Evolutionary conservation across 2,797 vertebrate genomes (phyloP), one percentile per base, ranked within the genome.

Genomic region (Ptychobarbus kaznakovi): DNA sequence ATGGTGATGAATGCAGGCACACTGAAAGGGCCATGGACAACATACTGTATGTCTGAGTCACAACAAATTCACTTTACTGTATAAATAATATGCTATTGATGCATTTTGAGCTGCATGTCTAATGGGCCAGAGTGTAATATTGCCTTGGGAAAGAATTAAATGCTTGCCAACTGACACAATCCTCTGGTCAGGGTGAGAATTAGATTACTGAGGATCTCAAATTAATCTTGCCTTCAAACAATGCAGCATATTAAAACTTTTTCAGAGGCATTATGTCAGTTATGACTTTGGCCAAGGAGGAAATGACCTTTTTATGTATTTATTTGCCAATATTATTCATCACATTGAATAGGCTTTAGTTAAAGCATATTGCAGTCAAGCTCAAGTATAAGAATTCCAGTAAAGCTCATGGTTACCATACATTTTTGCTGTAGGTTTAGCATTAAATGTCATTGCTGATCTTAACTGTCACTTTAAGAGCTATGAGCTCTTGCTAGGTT

Each of bases 1-100:
- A 78, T 84, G 69, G 63, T 86, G 78, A 87, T 86, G 73, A 73
- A 84, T 80, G 51, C 70, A 81, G 77, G 75, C 74, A 32, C 4
- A 63, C n/a, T 69, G 38, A 69, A 89, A 80, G 61, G 12, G 25
- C 32, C 18, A 68, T 38, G 28, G 53, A 82, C 38, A 80, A 87
- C 61, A 69, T 63, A 63, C 32, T 66, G 42, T 74, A 68, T 20
- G 18, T 72, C 58, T 46, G 20, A 40, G n/a, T n/a, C 56, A 75
- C 61, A 46, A 42, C 18, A 49, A 56, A 25, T 32, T 44, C 58
- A 73, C 51, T 81, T 61, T 73, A 77, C 70, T 66, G 20, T 40
- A 81, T 49, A 46, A 77, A 78, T 40, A 18, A 73, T 80, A 35
- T 40, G 65, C 35, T 13, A 53, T 61, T 78, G 56, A 73, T 49